phyloP scores from a whole-genome alignment of 2,797 vertebrate species.

The Myotis myotis region DNA sequence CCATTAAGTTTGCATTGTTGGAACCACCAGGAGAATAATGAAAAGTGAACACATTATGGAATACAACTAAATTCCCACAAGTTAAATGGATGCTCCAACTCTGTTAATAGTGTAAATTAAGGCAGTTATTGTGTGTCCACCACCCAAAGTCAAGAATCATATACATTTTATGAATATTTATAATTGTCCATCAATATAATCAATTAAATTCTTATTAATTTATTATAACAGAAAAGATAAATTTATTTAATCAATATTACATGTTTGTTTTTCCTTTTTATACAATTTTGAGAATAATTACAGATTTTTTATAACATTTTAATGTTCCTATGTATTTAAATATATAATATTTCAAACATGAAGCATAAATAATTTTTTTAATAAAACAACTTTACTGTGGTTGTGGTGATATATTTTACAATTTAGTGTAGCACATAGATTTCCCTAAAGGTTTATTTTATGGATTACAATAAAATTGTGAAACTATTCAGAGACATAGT shows the following conservation, averaged over 20 bases:
- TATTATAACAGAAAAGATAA: not conserved
- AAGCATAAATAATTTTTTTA: not conserved
- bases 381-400: not conserved
- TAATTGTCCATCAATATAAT: not conserved
- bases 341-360: not conserved
- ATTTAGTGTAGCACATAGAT: not conserved
- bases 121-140: not conserved
- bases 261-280: not conserved
- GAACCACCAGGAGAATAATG: slow-evolving; percentile 4
- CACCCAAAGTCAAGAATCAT: not conserved
- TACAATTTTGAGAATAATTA: not conserved
- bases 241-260: not conserved
- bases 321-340: not conserved
- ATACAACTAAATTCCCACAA: not conserved
- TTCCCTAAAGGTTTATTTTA: slow-evolving; percentile 12
- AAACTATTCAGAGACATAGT: not conserved
- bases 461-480: slow-evolving; percentile 32
- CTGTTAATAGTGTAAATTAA: slow-evolving; percentile 41
- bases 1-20: not conserved
- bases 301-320: not conserved
- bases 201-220: not conserved
- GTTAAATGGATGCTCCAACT: not conserved
- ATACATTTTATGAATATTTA: not conserved
- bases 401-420: not conserved
- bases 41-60: slow-evolving; percentile 22